These are phyloP conservation scores for Malurus splendens DNA, from an alignment of 2,797 vertebrate species.

Conservation along the genomic window DNA sequence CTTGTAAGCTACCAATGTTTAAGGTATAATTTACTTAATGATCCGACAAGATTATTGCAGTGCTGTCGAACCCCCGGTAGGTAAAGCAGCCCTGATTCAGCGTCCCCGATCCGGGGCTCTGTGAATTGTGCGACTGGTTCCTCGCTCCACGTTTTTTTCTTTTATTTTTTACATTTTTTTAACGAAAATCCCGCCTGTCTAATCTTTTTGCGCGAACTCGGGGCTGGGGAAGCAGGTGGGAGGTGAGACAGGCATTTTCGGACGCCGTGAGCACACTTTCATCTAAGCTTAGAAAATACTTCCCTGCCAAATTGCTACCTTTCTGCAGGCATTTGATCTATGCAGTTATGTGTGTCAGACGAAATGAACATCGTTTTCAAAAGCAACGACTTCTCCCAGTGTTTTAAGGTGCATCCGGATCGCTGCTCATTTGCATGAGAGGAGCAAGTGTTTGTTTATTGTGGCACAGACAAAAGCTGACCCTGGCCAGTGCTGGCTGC, in stretches of 20 bases:
- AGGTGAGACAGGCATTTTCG: slow-evolving; percentile 5
- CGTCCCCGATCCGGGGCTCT: not conserved
- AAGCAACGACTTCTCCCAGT: slow-evolving; percentile 40
- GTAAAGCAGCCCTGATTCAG: slow-evolving; percentile 36
- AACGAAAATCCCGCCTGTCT: not conserved
- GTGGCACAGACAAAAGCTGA: slow-evolving; percentile 35
- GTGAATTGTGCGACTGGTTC: not conserved
- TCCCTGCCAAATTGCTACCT: slow-evolving; percentile 35
- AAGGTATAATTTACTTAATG: slow-evolving; percentile 54
- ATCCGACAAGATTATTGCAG: slow-evolving; percentile 35
- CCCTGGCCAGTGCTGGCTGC: not conserved
- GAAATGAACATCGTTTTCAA: slow-evolving; percentile 45
- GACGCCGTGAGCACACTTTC: slow-evolving; percentile 31
- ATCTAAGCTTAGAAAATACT: slow-evolving; percentile 22
- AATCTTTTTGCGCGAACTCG: not conserved
- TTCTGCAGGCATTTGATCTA: slow-evolving; percentile 41
- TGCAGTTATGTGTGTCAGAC: slow-evolving; percentile 31
- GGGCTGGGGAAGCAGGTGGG: slow-evolving; percentile 4
- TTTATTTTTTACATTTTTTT: not conserved
- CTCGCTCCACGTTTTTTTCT: not conserved
- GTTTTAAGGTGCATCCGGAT: slow-evolving; percentile 43
- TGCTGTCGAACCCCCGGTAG: not conserved
- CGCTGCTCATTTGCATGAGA: slow-evolving; percentile 35
- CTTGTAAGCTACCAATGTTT: not conserved
- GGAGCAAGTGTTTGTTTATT: slow-evolving; percentile 41